These are phyloP conservation scores for Daboia siamensis DNA, from an alignment of 2,113 vertebrate genomes.

Conservation along the genomic window DNA sequence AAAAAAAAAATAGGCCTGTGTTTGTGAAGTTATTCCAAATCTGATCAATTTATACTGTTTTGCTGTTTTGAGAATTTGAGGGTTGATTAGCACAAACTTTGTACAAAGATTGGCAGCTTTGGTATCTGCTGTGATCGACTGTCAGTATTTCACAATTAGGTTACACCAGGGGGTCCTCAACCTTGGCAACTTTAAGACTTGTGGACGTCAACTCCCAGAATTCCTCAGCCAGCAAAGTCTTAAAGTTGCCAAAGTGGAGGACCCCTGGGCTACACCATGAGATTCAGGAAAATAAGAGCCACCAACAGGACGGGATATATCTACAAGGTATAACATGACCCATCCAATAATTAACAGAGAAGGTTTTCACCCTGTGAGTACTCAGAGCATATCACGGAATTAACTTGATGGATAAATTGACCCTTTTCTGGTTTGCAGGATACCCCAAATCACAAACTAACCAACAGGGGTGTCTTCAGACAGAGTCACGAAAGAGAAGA, in stretches of 20 bases:
- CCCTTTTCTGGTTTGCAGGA: neutral
- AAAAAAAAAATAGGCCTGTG: neutral
- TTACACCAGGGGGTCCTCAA: too few species aligned
- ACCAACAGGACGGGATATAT: neutral
- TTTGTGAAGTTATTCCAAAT: neutral
- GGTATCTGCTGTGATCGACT: neutral
- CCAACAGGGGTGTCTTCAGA: neutral
- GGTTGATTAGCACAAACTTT: neutral
- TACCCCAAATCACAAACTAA: neutral
- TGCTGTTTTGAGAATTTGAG: neutral
- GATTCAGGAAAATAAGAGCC: neutral
- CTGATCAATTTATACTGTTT: neutral
- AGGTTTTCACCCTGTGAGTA: neutral
- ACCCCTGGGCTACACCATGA: neutral
- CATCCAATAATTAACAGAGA: neutral
- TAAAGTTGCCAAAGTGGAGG: too few species aligned
- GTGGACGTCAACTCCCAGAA: too few species aligned
- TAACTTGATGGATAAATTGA: neutral
- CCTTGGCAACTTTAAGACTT: too few species aligned
- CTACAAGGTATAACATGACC: neutral
- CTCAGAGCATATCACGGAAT: neutral
- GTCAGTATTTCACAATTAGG: neutral
- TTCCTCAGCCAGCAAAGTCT: too few species aligned
- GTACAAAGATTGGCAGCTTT: neutral
- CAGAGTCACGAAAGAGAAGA: neutral